Conservation (phyloP, 2,113 vertebrate species). For the Tyrannus savana region DNA sequence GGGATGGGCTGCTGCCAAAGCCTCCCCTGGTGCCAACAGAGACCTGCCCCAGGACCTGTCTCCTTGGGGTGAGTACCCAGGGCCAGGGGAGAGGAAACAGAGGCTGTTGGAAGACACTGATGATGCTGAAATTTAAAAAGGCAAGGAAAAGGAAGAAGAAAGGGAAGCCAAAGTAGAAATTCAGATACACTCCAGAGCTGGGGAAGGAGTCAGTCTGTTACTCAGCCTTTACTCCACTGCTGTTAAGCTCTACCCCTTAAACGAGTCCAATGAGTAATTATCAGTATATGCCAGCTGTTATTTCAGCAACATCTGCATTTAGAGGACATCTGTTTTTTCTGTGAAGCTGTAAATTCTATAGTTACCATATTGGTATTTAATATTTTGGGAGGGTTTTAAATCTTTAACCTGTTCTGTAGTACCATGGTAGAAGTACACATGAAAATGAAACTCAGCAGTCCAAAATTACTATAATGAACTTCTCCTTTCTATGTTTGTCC, state of each 20-base stretch:
- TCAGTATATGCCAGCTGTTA: neutral
- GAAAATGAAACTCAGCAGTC: neutral
- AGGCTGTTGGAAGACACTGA: neutral
- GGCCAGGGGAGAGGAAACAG: accelerated
- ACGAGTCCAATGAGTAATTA: neutral
- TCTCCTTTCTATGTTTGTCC: neutral
- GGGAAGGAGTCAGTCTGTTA: neutral
- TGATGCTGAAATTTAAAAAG: neutral
- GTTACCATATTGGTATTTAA: neutral
- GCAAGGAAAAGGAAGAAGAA: neutral
- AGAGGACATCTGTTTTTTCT: slow-evolving; percentile 5
- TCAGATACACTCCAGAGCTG: neutral
- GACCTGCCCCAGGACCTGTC: neutral
- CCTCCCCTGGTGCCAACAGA: neutral
- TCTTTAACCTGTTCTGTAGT: neutral
- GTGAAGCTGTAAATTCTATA: neutral
- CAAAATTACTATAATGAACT: neutral
- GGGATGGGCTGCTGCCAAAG: neutral
- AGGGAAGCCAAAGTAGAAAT: neutral
- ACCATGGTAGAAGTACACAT: neutral
- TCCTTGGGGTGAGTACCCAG: accelerated
- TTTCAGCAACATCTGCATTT: slow-evolving; percentile 18
- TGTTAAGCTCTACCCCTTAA: neutral
- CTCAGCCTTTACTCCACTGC: accelerated
- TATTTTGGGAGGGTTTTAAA: neutral